Evolutionary conservation across 2,113 vertebrate genomes (phyloP), one percentile per base, ranked within the genome.

Genomic region (western clawed frog (Xenopus tropicalis)): DNA sequence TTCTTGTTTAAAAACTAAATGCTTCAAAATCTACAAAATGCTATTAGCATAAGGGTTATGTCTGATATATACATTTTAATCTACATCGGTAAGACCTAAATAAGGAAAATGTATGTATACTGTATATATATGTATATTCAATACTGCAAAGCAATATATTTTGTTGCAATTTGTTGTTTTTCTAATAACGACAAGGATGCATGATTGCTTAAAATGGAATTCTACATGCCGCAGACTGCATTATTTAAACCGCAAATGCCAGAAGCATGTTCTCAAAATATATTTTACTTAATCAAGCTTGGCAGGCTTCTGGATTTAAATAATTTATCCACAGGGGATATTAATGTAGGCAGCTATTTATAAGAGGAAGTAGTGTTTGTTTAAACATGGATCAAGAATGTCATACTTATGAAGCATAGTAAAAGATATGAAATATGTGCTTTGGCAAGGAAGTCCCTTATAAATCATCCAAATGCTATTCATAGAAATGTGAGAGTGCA

Each of bases 251-350:
- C 13, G 48, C 44, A 66, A 73, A 22, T 59, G 71, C 71, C 54
- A 59, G 62, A 66, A 66, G 71, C 71, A 66, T 73, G 64, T 66
- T 73, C 71, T 66, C 21, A 73, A 66, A n/a, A 52, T 73, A 58
- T 58, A 58, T 66, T 74, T 74, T 74, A 74, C 59, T 20, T 74
- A 42, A 19, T 67, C 16, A 56, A n/a, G 42, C 21, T 74, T 74
- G 71, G 71, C 71, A 67, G 14, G 42, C 19, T 24, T 20, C 24
- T 56, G 11, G 23, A 22, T 29, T 58, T 73, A 66, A 22, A 57
- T 73, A 57, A 66, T 73, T 62, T 52, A 62, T 57, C 62, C 58
- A 37, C 61, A 25, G 58, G 62, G 52, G 19, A 67, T 57, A 46
- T 59, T 66, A 59, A 22, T 43, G 22, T 66, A 66, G 58, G 54